Conservation (phyloP, 1,140 invertebrate species). For the Dreissena rostriformis region DNA sequence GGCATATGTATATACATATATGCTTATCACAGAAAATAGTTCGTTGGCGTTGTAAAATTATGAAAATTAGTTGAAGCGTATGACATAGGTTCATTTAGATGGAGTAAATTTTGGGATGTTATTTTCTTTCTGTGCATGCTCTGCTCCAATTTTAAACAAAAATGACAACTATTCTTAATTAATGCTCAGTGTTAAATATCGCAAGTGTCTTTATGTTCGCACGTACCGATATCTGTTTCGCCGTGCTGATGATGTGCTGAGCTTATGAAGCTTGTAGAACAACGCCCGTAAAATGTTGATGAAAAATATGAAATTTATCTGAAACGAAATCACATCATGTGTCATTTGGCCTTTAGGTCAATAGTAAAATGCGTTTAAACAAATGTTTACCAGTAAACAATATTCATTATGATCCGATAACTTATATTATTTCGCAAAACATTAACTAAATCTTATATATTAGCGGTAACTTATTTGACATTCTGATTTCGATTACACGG, state of each 20-base stretch:
- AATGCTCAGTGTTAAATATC: neutral
- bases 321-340: slow-evolving; percentile 79
- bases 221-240: slow-evolving; percentile 86
- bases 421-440: too few species aligned
- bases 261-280: slow-evolving; percentile 87
- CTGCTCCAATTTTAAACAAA: neutral
- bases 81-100: neutral
- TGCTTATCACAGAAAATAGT: neutral
- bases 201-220: neutral
- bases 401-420: too few species aligned
- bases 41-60: neutral
- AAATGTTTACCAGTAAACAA: too few species aligned
- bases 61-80: neutral
- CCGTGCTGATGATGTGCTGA: slow-evolving; percentile 84
- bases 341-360: too few species aligned
- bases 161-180: neutral
- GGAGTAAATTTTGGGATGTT: neutral
- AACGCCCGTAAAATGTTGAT: slow-evolving; percentile 89
- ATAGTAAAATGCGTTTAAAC: too few species aligned
- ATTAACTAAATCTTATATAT: too few species aligned
- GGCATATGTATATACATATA: neutral
- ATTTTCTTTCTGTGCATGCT: neutral
- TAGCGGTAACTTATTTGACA: too few species aligned
- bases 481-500: too few species aligned
- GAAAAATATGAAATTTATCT: slow-evolving; percentile 89